A percentile compares a stretch with the other conserved stretches of the same genome.
Conservation (phyloP, 1,140 invertebrate genomes). For the Trichonephila clavata region DNA sequence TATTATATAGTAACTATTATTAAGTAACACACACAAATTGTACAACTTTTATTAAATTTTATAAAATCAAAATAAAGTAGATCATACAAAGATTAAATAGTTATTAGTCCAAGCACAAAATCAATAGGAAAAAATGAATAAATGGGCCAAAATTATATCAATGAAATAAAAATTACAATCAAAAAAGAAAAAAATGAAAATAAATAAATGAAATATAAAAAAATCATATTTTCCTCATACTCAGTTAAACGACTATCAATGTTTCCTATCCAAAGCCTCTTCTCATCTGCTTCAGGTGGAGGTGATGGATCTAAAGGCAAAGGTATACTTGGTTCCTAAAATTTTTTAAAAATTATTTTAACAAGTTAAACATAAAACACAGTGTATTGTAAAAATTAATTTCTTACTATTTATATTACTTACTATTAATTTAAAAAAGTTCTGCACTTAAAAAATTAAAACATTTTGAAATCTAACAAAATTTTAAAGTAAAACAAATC, state of each 20-base stretch:
- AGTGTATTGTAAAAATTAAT: too few species aligned
- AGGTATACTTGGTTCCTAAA: conserved; percentile 63
- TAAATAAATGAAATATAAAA: conserved; percentile 78
- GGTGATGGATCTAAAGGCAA: conserved; percentile 84
- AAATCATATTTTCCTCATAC: conserved; percentile 85
- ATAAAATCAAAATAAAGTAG: not conserved
- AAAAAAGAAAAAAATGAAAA: not conserved
- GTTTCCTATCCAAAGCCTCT: conserved; percentile 94
- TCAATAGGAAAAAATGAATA: not conserved
- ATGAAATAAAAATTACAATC: too few species aligned
- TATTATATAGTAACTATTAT: too few species aligned
- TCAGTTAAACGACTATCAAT: conserved; percentile 92
- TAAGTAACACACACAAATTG: too few species aligned
- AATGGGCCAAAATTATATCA: too few species aligned
- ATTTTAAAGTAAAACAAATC: too few species aligned
- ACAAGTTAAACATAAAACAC: too few species aligned
- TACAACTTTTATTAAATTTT: not conserved
- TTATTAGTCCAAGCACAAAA: not conserved
- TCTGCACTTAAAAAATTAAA: too few species aligned
- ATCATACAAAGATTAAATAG: not conserved
- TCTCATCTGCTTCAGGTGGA: conserved; percentile 85
- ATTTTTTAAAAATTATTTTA: too few species aligned
- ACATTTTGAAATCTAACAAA: too few species aligned
- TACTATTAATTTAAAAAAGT: too few species aligned
- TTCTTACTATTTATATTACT: too few species aligned